Conservation (phyloP, 2,888 invertebrate genomes). For the Choreutis nemorana region DNA sequence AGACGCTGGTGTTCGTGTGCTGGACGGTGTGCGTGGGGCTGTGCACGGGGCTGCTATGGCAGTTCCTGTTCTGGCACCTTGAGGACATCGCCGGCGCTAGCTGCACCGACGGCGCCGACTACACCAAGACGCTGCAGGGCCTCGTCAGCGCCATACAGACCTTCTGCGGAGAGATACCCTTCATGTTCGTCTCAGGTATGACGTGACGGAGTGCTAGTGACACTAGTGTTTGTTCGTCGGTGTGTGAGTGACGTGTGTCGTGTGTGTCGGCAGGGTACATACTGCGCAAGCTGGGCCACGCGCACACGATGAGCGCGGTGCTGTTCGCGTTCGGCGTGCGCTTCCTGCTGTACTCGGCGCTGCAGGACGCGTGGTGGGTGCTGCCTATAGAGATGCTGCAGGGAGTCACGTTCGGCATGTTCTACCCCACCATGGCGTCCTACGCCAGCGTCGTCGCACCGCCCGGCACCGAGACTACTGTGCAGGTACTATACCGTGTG, state of each 20-base stretch:
- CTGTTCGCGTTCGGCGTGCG: constrained; percentile 81
- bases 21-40: constrained; percentile 86
- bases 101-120: constrained; percentile 52
- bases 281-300: constrained; percentile 80
- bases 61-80: constrained; percentile 86
- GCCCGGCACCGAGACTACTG: constrained; percentile 84
- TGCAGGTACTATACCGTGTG: no score
- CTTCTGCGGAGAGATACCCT: constrained; percentile 85
- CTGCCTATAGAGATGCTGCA: constrained; percentile 87
- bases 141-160: constrained; percentile 79
- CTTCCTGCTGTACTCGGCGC: constrained; percentile 81
- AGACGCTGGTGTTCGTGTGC: constrained; percentile 76
- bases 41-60: constrained; percentile 86
- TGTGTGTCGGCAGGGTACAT: constrained; percentile 66
- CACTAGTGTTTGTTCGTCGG: background rate
- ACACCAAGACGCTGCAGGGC: constrained; percentile 79
- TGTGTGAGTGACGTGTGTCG: background rate
- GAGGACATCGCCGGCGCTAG: constrained; percentile 71
- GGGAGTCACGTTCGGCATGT: constrained; percentile 88
- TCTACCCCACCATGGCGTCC: constrained; percentile 88
- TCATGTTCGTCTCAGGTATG: constrained; percentile 82
- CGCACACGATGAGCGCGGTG: constrained; percentile 84
- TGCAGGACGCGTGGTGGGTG: constrained; percentile 84
- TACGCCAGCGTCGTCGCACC: constrained; percentile 87
- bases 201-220: background rate